These are phyloP conservation scores for Pithys albifrons DNA, from an alignment of 2,113 vertebrate genomes.

Conservation along the genomic window DNA sequence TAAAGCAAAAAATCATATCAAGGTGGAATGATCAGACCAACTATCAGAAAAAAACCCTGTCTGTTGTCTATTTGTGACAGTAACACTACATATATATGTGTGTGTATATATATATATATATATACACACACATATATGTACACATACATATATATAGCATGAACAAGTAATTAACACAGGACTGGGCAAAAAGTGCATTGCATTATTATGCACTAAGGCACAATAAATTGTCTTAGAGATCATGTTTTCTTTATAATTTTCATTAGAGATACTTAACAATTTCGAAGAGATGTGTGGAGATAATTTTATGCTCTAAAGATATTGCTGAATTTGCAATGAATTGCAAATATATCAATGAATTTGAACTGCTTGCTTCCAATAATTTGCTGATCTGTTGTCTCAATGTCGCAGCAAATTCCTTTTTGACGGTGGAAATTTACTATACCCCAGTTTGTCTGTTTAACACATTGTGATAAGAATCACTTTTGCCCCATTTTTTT, in stretches of 20 bases:
- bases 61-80: background rate
- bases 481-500: background rate
- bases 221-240: background rate
- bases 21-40: background rate
- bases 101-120: no score
- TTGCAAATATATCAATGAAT: background rate
- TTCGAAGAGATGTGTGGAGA: background rate
- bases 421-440: background rate
- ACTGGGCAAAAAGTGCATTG: background rate
- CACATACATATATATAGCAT: background rate
- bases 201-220: background rate
- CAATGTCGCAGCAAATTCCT: background rate
- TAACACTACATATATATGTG: background rate
- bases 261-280: background rate
- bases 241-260: background rate
- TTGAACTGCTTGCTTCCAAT: background rate
- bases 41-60: background rate
- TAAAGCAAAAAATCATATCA: background rate
- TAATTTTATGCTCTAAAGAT: background rate
- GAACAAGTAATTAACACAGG: background rate
- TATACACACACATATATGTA: no score
- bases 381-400: background rate
- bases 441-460: background rate
- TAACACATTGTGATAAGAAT: background rate
- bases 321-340: slow-evolving; percentile 3